Conservation (phyloP, 2,113 vertebrate genomes). For the Drymodes brunneopygia region DNA sequence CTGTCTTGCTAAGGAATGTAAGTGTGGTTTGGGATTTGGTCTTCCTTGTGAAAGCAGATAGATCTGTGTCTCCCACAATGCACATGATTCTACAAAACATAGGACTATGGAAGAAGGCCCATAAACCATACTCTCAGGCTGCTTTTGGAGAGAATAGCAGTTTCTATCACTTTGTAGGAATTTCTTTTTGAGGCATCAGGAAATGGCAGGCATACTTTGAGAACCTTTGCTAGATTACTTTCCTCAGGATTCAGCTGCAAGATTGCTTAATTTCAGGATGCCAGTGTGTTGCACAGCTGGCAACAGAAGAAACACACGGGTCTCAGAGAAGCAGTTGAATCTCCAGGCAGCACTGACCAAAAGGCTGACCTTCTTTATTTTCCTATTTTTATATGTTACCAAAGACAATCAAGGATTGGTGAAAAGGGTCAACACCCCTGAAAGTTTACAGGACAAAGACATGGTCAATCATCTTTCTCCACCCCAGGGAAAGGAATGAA, state of each 20-base stretch:
- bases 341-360: too few species aligned
- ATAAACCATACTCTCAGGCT: not conserved
- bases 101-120: not conserved
- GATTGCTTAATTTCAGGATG: not conserved
- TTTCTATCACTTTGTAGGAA: not conserved
- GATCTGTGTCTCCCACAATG: not conserved
- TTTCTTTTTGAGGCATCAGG: not conserved
- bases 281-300: not conserved
- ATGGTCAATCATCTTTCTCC: too few species aligned
- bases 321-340: too few species aligned
- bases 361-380: too few species aligned
- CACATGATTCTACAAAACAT: not conserved
- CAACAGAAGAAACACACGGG: too few species aligned
- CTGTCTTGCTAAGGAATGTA: not conserved
- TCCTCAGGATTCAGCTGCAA: not conserved
- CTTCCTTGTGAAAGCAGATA: not conserved
- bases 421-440: too few species aligned
- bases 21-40: not conserved
- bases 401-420: too few species aligned
- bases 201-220: not conserved
- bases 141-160: not conserved
- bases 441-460: too few species aligned
- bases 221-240: not conserved
- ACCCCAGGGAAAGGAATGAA: too few species aligned
- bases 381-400: too few species aligned